phyloP scores from a whole-genome alignment of 2,113 vertebrate genomes.

The Hippocampus barbouri region DNA sequence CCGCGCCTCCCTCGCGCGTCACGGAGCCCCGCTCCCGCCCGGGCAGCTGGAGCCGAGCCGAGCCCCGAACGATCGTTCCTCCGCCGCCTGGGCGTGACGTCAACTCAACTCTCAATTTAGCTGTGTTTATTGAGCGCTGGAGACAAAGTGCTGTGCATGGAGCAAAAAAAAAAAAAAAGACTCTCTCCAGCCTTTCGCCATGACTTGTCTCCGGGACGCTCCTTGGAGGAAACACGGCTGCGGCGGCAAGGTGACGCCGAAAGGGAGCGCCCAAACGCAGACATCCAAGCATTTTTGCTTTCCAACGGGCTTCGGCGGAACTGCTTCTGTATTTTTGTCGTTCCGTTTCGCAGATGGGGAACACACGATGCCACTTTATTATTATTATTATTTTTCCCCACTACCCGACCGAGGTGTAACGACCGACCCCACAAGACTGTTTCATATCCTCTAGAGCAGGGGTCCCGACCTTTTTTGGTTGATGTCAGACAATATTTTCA shows the following conservation, averaged over 20 bases:
- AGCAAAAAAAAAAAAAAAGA: no score
- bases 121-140: no score
- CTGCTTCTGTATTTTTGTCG: background rate
- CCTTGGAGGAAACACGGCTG: background rate
- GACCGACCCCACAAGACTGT: no score
- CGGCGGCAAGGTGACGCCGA: background rate
- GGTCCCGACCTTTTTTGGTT: no score
- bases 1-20: conserved; percentile 61
- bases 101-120: background rate
- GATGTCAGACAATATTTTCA: no score
- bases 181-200: background rate
- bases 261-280: background rate
- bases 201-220: background rate
- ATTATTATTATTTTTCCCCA: no score
- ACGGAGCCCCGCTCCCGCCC: conserved; percentile 37
- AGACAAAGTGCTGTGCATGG: no score
- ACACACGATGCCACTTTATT: no score
- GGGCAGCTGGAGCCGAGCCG: conserved; percentile 17
- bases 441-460: no score
- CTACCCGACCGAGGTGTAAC: no score
- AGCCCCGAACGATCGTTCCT: conserved; percentile 31
- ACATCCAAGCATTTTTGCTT: background rate
- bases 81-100: conserved; percentile 26
- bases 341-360: background rate
- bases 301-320: background rate